Conservation (phyloP, 2,888 invertebrate species). For the Tipula vernalis region DNA sequence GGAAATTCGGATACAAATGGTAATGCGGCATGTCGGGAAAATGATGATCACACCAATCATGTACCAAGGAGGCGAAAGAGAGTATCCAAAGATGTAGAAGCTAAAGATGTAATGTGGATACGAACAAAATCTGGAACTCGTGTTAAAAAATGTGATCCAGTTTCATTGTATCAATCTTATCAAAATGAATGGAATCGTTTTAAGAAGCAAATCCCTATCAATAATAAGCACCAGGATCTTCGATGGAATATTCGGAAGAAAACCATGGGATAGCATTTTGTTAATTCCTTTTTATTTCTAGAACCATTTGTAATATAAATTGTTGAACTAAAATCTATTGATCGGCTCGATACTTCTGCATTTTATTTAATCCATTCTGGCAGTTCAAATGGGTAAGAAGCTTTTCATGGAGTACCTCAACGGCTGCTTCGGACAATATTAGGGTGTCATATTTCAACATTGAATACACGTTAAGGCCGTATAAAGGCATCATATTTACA, state of each 20-base stretch:
- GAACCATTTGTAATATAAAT: background rate
- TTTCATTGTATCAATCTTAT: slow-evolving; percentile 64
- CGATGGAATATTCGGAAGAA: slow-evolving; percentile 59
- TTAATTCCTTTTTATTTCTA: background rate
- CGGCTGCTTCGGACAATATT: slow-evolving; percentile 72
- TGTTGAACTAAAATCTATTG: slow-evolving; percentile 36
- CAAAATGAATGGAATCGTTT: slow-evolving; percentile 59
- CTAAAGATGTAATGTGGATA: slow-evolving; percentile 15
- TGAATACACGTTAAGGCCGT: slow-evolving; percentile 90
- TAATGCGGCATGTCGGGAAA: slow-evolving; percentile 20
- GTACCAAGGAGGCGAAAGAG: slow-evolving; percentile 18
- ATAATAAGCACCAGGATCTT: slow-evolving; percentile 50
- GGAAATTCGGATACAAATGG: background rate
- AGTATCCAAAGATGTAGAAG: slow-evolving; percentile 17
- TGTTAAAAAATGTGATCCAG: slow-evolving; percentile 44
- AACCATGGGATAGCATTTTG: slow-evolving; percentile 39
- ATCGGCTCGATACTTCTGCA: slow-evolving; percentile 44
- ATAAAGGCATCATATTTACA: slow-evolving; percentile 89
- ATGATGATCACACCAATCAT: slow-evolving; percentile 5
- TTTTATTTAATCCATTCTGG: slow-evolving; percentile 36
- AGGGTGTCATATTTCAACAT: slow-evolving; percentile 95
- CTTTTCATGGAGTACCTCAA: slow-evolving; percentile 71
- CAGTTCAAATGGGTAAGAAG: slow-evolving; percentile 56
- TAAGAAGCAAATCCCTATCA: slow-evolving; percentile 57
- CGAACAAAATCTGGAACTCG: slow-evolving; percentile 14